Conservation (phyloP, 2,797 vertebrate species). For the Gallinago stenura region DNA sequence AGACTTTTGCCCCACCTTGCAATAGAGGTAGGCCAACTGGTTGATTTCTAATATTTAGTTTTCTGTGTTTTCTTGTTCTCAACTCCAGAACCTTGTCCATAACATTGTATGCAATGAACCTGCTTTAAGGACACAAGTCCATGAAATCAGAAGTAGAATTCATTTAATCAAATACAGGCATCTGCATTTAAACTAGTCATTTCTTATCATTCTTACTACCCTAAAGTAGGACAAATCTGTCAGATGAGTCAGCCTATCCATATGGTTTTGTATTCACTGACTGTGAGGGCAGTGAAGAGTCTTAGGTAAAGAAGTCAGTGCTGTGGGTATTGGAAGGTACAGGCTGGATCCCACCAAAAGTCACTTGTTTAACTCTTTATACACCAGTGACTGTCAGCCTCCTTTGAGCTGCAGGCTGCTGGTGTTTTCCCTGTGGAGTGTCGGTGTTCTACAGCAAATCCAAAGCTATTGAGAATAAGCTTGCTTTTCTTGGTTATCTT, state of each 20-base stretch:
- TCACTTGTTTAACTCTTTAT: background rate
- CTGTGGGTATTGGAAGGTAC: background rate
- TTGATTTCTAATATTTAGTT: background rate
- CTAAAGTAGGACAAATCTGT: background rate
- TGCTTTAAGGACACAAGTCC: background rate
- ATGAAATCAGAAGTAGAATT: background rate
- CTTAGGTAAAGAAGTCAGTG: background rate
- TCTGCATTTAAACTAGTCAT: background rate
- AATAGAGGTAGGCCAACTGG: background rate
- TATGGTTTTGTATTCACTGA: background rate
- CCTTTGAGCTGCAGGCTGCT: background rate
- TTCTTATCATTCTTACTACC: background rate
- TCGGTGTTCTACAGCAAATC: background rate
- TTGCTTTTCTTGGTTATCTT: background rate
- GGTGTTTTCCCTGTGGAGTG: background rate
- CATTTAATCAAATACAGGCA: background rate
- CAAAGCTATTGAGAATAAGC: background rate
- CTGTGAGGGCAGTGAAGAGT: background rate
- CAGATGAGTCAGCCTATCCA: background rate
- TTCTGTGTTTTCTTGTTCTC: background rate
- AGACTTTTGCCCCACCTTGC: background rate
- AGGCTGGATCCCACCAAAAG: background rate
- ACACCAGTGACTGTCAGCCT: background rate
- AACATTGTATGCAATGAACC: background rate
- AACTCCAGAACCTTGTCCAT: background rate